Conservation (phyloP, 2,797 vertebrate genomes). For the Chrosomus eos region DNA sequence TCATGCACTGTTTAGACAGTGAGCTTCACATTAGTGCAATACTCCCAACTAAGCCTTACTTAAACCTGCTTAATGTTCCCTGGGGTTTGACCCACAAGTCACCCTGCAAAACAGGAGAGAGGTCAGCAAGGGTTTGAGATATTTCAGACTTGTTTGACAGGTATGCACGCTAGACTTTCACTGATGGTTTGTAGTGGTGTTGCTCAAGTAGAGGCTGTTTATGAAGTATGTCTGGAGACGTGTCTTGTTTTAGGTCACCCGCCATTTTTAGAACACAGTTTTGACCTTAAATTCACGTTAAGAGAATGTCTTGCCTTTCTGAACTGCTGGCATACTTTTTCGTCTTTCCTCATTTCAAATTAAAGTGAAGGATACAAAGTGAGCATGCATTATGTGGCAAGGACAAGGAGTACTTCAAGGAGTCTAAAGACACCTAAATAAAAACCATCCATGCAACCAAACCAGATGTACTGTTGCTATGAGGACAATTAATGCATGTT, state of each 20-base stretch:
- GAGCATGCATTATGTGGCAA: constrained; percentile 29
- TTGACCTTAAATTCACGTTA: constrained; percentile 47
- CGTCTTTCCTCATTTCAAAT: constrained; percentile 42
- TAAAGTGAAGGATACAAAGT: constrained; percentile 7
- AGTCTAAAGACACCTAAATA: not conserved
- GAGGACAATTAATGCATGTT: not conserved
- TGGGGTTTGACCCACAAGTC: constrained; percentile 14
- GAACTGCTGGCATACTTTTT: constrained; percentile 50
- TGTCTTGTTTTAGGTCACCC: constrained; percentile 48
- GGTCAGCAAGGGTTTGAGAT: not conserved
- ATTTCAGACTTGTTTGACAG: not conserved
- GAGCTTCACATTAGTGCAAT: constrained; percentile 15
- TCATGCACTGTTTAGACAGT: constrained; percentile 27
- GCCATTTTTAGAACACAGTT: constrained; percentile 51
- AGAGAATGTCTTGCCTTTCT: constrained; percentile 31
- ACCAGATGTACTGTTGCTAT: not conserved
- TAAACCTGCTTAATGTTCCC: constrained; percentile 41
- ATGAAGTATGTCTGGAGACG: constrained; percentile 1
- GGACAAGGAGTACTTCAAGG: constrained; percentile 22
- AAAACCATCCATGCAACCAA: not conserved
- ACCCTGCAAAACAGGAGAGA: not conserved
- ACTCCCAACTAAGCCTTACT: constrained; percentile 9
- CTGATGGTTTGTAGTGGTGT: not conserved
- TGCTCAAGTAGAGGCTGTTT: not conserved
- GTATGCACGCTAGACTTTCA: not conserved